Percentiles rank a stretch among this genome's conserved stretches.
phyloP scores from a whole-genome alignment of 2,797 vertebrate genomes.

The Eurystomus glaucurus region DNA sequence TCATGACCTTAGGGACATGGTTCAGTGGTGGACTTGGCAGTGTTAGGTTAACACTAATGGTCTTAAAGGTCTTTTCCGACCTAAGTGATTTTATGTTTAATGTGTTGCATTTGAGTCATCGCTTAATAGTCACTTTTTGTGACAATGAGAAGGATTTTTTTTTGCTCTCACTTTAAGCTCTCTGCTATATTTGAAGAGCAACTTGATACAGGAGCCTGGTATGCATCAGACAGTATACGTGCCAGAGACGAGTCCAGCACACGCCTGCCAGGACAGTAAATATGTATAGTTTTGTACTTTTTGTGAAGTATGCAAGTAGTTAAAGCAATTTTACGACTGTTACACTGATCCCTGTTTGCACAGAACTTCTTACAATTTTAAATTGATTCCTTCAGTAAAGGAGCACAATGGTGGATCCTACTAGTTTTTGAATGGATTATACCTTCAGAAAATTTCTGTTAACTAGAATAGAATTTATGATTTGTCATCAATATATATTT shows the following conservation, averaged over 20 bases:
- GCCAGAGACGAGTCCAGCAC: no score
- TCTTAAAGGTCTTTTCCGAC: no score
- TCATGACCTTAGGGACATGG: not conserved
- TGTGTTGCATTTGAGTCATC: slow-evolving; percentile 42
- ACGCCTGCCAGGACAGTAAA: no score
- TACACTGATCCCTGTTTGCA: not conserved
- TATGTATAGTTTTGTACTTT: not conserved
- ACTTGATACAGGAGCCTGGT: not conserved
- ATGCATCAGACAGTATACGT: not conserved
- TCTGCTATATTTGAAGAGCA: slow-evolving; percentile 7
- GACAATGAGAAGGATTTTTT: slow-evolving; percentile 34
- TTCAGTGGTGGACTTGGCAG: no score
- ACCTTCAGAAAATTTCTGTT: not conserved
- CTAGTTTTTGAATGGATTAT: not conserved
- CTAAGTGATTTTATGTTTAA: not conserved
- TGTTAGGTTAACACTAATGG: no score
- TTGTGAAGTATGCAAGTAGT: not conserved
- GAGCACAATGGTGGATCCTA: not conserved
- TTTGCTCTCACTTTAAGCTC: slow-evolving; percentile 40
- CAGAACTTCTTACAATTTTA: not conserved
- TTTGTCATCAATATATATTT: not conserved
- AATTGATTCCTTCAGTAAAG: not conserved
- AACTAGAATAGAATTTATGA: not conserved
- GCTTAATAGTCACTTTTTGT: slow-evolving; percentile 29
- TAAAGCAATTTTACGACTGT: not conserved